phyloP scores from a whole-genome alignment of 2,797 vertebrate genomes.

The Danio jaintianensis region DNA sequence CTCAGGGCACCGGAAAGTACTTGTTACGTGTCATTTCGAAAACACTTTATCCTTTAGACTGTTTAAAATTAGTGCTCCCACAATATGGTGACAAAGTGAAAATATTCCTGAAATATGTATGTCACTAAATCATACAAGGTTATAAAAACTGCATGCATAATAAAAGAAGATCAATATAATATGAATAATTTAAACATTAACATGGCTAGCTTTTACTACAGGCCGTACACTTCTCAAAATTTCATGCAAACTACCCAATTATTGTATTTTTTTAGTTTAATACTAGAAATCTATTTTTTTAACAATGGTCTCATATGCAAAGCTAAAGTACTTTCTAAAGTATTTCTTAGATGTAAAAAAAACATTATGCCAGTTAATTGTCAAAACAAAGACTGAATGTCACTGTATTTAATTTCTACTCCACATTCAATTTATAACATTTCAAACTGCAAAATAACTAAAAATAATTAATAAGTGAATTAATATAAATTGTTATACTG shows the following conservation, averaged over 20 bases:
- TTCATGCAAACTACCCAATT: not conserved
- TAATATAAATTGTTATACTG: too few relatives aligned
- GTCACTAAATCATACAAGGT: not conserved
- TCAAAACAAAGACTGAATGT: not conserved
- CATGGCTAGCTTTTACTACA: not conserved
- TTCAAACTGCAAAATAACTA: too few relatives aligned
- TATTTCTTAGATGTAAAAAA: not conserved
- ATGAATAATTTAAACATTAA: not conserved
- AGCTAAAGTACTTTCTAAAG: not conserved
- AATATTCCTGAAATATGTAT: not conserved
- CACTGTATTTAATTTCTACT: too few relatives aligned
- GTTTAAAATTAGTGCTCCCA: not conserved
- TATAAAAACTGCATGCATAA: not conserved
- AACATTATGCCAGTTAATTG: not conserved
- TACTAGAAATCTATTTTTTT: too few relatives aligned
- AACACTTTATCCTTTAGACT: slow-evolving; percentile 47
- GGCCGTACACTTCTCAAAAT: not conserved
- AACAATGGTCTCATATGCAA: not conserved
- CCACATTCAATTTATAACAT: too few relatives aligned
- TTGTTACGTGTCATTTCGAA: slow-evolving; percentile 59
- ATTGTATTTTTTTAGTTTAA: not conserved
- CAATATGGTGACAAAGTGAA: not conserved
- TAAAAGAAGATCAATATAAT: not conserved
- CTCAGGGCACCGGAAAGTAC: slow-evolving; percentile 43
- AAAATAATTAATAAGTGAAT: too few relatives aligned